These are phyloP conservation scores for Drosophila funebris DNA, from an alignment of 1,140 invertebrate species.

Conservation along the genomic window DNA sequence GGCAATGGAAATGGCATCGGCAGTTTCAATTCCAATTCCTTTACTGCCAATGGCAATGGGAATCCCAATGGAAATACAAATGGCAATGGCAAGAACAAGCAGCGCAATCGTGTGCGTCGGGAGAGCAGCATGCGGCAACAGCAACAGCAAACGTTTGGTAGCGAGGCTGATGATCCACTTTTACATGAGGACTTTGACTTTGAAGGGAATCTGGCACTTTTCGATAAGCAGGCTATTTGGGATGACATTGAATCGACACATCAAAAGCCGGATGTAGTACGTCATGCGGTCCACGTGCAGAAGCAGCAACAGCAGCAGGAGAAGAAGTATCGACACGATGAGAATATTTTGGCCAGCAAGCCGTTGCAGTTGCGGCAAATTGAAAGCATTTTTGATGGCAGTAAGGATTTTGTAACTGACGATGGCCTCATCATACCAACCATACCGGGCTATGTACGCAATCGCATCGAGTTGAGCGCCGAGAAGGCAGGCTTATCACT, in stretches of 20 bases:
- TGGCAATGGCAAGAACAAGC: constrained; percentile 56
- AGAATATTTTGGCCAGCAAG: constrained; percentile 91
- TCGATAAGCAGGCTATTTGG: constrained; percentile 93
- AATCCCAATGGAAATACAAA: constrained; percentile 57
- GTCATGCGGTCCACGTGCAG: constrained; percentile 48
- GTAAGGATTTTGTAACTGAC: constrained; percentile 91
- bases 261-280: constrained; percentile 87
- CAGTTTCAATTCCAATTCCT: constrained; percentile 27
- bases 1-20: constrained; percentile 33
- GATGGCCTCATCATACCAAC: constrained; percentile 91
- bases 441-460: constrained; percentile 88
- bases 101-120: constrained; percentile 60
- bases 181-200: constrained; percentile 94
- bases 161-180: constrained; percentile 84
- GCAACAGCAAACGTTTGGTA: constrained; percentile 69
- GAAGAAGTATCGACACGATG: constrained; percentile 89
- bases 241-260: constrained; percentile 87
- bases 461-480: constrained; percentile 87
- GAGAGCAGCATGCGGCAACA: constrained; percentile 72
- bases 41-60: constrained; percentile 41
- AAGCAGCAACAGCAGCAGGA: constrained; percentile 53
- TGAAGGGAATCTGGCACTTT: constrained; percentile 95
- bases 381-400: constrained; percentile 85
- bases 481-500: constrained; percentile 88
- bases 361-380: constrained; percentile 89